phyloP scores from a whole-genome alignment of 2,113 vertebrate species.

The Sander vitreus region DNA sequence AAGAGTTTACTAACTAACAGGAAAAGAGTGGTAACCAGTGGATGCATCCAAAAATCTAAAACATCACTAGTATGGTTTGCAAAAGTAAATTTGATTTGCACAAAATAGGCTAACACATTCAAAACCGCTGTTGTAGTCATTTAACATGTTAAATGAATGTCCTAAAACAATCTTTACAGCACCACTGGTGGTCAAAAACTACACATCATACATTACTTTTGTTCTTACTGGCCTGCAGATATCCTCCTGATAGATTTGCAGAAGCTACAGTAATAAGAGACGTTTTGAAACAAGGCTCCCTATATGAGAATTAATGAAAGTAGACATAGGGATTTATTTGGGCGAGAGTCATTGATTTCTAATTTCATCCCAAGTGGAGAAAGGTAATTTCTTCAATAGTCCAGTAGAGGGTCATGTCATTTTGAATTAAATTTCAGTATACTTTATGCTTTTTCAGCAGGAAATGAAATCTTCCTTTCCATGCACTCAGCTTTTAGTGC shows the following conservation, averaged over 20 bases:
- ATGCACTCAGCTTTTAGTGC: conserved; percentile 36
- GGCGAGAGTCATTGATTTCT: conserved; percentile 57
- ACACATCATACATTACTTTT: background rate
- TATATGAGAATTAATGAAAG: conserved; percentile 45
- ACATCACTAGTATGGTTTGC: background rate
- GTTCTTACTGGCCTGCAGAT: conserved; percentile 2
- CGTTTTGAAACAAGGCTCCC: conserved; percentile 34
- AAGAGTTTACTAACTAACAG: too few species aligned
- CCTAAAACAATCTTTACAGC: background rate
- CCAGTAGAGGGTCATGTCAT: conserved; percentile 48
- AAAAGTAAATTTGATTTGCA: background rate
- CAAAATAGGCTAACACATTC: too few species aligned
- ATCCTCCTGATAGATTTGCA: conserved; percentile 9
- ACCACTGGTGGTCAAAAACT: background rate
- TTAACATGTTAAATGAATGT: background rate
- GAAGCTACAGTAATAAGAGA: background rate
- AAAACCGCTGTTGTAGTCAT: background rate
- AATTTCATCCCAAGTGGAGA: conserved; percentile 56
- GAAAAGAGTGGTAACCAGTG: background rate
- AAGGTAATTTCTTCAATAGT: conserved; percentile 53
- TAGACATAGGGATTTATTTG: conserved; percentile 42
- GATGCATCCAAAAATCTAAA: background rate
- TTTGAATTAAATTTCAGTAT: conserved; percentile 62
- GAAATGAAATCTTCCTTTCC: conserved; percentile 42
- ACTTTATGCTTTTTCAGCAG: conserved; percentile 52